A percentile compares a stretch with the other conserved stretches of the same genome.
Evolutionary conservation across 2,888 invertebrate species (phyloP).

Genomic region (Diarsia rubi): DNA sequence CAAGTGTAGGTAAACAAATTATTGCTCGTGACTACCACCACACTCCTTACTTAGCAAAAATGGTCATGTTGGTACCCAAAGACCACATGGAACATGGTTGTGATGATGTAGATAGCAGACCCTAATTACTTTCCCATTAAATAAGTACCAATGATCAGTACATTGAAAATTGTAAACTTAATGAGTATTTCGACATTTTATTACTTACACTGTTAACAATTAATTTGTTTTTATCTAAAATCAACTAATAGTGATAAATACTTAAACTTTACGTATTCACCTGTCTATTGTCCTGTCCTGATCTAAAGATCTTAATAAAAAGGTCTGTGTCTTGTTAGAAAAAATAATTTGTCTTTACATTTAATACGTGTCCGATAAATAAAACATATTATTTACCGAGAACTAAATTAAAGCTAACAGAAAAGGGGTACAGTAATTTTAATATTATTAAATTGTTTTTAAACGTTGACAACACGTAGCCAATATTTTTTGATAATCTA

Average conservation of each 20-base stretch:
- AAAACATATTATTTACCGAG: not conserved
- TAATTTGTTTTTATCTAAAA: slow-evolving; percentile 33
- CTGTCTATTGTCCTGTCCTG: slow-evolving; percentile 2
- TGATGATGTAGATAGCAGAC: not conserved
- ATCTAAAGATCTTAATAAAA: slow-evolving; percentile 7
- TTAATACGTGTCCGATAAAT: not conserved
- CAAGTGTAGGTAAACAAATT: not conserved
- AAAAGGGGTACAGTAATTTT: not conserved
- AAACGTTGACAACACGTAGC: too few relatives aligned
- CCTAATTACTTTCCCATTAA: slow-evolving; percentile 8
- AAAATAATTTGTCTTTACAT: not conserved
- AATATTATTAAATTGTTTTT: too few relatives aligned
- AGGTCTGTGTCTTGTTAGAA: not conserved
- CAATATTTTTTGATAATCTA: too few relatives aligned
- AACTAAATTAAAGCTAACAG: not conserved
- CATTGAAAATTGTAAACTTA: slow-evolving; percentile 27
- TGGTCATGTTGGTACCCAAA: not conserved
- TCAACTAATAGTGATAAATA: slow-evolving; percentile 18
- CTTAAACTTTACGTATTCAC: slow-evolving; percentile 11
- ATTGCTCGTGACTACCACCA: not conserved
- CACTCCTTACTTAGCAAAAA: not conserved
- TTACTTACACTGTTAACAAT: slow-evolving; percentile 3
- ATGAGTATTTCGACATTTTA: slow-evolving; percentile 38
- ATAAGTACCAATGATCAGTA: slow-evolving; percentile 14
- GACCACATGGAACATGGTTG: not conserved